Evolutionary conservation across 2,113 vertebrate genomes (phyloP).

Genomic region (Lanius collurio): DNA sequence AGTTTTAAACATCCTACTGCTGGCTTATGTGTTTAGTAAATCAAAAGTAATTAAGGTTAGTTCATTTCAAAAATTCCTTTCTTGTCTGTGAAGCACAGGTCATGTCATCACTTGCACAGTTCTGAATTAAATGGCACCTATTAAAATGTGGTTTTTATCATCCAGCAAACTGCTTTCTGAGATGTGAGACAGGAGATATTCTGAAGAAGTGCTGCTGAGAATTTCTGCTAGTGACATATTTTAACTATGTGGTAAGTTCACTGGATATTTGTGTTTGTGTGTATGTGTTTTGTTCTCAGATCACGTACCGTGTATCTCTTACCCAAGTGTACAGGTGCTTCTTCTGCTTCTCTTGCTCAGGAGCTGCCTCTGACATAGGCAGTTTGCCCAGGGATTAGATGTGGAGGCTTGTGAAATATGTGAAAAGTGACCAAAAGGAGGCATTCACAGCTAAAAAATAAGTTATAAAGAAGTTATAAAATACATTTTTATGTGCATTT

Average conservation of each 20-base stretch:
- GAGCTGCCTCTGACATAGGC: neutral
- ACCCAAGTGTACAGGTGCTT: neutral
- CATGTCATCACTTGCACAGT: neutral
- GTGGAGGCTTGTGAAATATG: neutral
- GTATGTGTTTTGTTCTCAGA: neutral
- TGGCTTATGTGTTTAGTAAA: neutral
- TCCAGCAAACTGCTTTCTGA: neutral
- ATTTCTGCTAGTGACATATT: neutral
- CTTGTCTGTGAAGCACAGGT: neutral
- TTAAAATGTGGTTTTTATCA: neutral
- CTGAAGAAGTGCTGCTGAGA: neutral
- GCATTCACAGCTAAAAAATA: neutral
- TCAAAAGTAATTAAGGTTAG: neutral
- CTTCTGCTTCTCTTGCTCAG: neutral
- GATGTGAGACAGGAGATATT: neutral
- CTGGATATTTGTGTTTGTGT: neutral
- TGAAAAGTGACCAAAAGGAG: neutral
- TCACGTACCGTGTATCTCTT: neutral
- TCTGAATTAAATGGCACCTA: neutral
- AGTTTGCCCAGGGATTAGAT: neutral
- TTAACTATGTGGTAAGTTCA: neutral
- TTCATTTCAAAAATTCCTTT: neutral
- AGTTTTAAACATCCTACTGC: neutral
- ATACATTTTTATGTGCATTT: slow-evolving; percentile 3
- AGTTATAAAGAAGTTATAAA: neutral